Conservation (phyloP, 2,888 invertebrate genomes). For the Galerucella nymphaeae region DNA sequence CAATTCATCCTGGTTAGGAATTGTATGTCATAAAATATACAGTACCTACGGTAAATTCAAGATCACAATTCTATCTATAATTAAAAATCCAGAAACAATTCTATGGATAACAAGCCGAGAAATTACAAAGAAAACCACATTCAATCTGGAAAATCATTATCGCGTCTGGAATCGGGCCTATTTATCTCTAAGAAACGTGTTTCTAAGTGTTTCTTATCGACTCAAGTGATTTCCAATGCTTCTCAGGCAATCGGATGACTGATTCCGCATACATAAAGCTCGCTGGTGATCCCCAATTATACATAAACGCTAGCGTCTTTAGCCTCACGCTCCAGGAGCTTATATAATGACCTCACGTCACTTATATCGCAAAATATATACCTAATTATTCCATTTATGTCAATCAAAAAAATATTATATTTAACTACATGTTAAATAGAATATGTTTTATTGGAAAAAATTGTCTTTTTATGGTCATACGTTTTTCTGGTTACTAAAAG, state of each 20-base stretch:
- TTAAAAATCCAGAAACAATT: conserved; percentile 7
- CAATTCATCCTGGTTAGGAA: too few species aligned
- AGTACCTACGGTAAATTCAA: too few species aligned
- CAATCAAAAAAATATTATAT: not conserved
- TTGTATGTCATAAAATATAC: too few species aligned
- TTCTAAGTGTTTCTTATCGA: conserved; percentile 32
- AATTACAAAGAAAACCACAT: conserved; percentile 31
- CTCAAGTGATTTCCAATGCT: conserved; percentile 30
- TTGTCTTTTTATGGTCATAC: not conserved
- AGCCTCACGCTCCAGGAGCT: not conserved
- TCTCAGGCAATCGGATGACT: conserved; percentile 26
- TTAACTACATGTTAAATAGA: too few species aligned
- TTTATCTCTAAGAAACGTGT: conserved; percentile 33
- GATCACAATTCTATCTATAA: too few species aligned
- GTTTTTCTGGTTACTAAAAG: conserved; percentile 16
- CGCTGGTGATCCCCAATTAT: conserved; percentile 21
- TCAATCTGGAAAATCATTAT: conserved; percentile 22
- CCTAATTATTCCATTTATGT: not conserved
- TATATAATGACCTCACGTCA: conserved; percentile 3
- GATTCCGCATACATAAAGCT: conserved; percentile 25
- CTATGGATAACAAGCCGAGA: conserved; percentile 19
- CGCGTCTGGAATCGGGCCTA: conserved; percentile 19
- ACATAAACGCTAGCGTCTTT: conserved; percentile 15
- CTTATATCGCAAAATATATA: not conserved
- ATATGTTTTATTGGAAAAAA: not conserved